phyloP scores from a whole-genome alignment of 2,113 vertebrate genomes.

The Gila orcuttii region DNA sequence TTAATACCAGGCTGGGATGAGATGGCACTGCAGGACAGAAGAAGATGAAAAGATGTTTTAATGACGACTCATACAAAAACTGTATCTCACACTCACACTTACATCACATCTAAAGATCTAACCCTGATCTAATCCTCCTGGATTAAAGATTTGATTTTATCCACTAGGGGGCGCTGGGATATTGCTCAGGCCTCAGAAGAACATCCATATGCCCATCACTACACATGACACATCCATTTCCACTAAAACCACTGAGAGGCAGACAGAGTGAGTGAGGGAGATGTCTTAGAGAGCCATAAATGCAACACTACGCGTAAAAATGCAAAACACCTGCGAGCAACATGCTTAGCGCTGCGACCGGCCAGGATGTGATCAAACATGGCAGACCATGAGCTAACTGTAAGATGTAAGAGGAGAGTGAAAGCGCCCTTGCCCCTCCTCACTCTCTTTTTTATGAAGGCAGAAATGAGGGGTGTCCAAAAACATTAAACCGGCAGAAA shows the following conservation, averaged over 20 bases:
- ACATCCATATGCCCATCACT: conserved; percentile 40
- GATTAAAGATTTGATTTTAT: not conserved
- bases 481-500: conserved; percentile 50
- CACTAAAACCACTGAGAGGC: conserved; percentile 8
- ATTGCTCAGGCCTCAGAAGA: conserved; percentile 47
- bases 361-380: conserved; percentile 57
- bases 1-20: conserved; percentile 14
- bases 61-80: not conserved
- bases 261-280: conserved; percentile 35
- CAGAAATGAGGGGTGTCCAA: conserved; percentile 55
- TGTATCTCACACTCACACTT: not conserved
- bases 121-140: not conserved
- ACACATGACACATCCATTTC: conserved; percentile 41
- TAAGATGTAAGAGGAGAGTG: conserved; percentile 46
- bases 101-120: not conserved
- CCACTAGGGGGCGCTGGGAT: conserved; percentile 63
- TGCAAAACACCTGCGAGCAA: conserved; percentile 57
- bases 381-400: conserved; percentile 53
- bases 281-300: conserved; percentile 57
- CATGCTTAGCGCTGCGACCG: conserved; percentile 35
- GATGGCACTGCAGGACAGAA: not conserved
- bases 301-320: conserved; percentile 48
- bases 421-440: conserved; percentile 15
- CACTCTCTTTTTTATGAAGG: conserved; percentile 46
- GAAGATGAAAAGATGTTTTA: conserved; percentile 10